Evolutionary conservation across 2,888 invertebrate genomes (phyloP), one percentile per base, ranked within the genome.

Genomic region (Pyrrhia umbra): DNA sequence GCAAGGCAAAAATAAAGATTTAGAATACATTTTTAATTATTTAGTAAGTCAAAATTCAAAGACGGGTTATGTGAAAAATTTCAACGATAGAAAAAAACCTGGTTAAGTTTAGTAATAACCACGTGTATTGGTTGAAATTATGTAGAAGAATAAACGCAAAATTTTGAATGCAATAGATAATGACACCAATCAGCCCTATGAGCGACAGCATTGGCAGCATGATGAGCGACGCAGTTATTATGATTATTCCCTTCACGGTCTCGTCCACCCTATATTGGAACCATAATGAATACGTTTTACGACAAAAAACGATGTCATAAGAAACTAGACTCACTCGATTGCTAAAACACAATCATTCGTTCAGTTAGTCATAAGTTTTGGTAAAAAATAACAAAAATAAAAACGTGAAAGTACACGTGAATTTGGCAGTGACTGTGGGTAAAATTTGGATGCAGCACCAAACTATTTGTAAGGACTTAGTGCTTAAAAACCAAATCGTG

Each of bases 131-230:
- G n/a, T n/a, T n/a, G n/a, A n/a, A n/a, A n/a, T n/a, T n/a, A n/a
- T n/a, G n/a, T n/a, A n/a, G n/a, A n/a, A n/a, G n/a, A n/a, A n/a
- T n/a, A 10, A 16, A 51, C 1, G 3, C n/a, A 25, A 13, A 49
- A 57, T 40, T 57, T 58, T 18, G 30, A 34, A 6, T 6, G 21
- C n/a, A 52, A 9, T 23, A 52, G 6, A 30, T 9, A 9, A 42
- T n/a, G 42, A 60, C 59, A 66, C 68, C 72, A 61, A 66, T 66
- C 34, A 68, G 46, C 58, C 82, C 75, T 70, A 67, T 82, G 88
- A 89, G 85, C 88, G 84, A 84, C 85, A 87, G 88, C 88, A 77
- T 85, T 86, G 88, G 87, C 86, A 83, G 60, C 62, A 21, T 25
- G 49, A 67, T 71, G 68, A 65, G 56, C 59, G 18, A 40, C 50